Evolutionary conservation across 2,113 vertebrate species (phyloP), one percentile per base, ranked within the genome.

Genomic region (Romanogobio albipinnatus): DNA sequence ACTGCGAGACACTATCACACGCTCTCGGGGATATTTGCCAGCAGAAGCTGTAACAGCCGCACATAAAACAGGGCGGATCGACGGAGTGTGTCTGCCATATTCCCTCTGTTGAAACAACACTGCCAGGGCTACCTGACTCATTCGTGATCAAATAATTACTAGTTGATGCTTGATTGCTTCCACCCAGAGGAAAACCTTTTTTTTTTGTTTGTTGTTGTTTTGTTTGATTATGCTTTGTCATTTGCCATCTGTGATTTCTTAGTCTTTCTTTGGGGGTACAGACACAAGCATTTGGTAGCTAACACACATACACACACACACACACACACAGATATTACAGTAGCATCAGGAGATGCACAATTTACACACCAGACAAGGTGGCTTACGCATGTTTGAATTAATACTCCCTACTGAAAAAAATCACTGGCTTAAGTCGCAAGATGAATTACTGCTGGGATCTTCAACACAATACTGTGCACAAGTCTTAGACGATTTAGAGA

Each of bases 1-100:
- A 90, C 71, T 70, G 82, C 90, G 88, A 90, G 88, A 89, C 92
- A 91, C 90, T 90, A 62, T 89, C 83, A 26, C 81, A 82, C 75
- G 86, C 78, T 93, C 93, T 92, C 87, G 39, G n/a, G 92, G 90
- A 89, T 88, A 88, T 84, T 86, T 82, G 84, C 88, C 80, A 84
- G 85, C 88, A 85, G 84, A 83, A 85, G 66, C 47, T 36, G 74
- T 45, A 83, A 51, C 14, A 59, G 29, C n/a, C 1, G 0, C 84
- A 68, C 75, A 88, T 84, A 61, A 84, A 88, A 45, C 49, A 53
- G 47, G 19, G 71, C 62, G 58, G 70, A 53, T 51, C 68, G n/a
- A 33, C 39, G 2, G 68, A 79, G 76, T 88, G 81, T 70, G n/a
- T 71, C 49, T 58, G 62, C 33, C 51, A 56, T 70, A 80, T 82